These are phyloP conservation scores for Boulengeromyrus knoepffleri DNA, from an alignment of 2,113 vertebrate genomes.

Conservation along the genomic window DNA sequence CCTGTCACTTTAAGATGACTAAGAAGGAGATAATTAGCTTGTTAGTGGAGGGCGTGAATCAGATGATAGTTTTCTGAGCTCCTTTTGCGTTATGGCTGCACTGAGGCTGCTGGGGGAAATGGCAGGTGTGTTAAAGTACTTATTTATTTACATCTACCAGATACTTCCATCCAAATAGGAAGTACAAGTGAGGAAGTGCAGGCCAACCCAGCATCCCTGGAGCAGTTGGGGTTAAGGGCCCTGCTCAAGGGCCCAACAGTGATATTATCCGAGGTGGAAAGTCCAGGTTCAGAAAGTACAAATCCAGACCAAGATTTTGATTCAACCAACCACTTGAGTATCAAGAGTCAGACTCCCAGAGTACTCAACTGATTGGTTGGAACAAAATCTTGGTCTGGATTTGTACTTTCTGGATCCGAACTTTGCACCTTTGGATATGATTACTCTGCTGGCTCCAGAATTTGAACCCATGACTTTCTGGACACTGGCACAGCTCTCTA, in stretches of 20 bases:
- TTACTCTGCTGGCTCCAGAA: background rate
- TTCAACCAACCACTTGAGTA: background rate
- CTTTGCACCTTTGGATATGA: background rate
- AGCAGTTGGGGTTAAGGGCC: background rate
- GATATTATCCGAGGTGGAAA: background rate
- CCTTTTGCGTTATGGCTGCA: no score
- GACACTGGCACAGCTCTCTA: background rate
- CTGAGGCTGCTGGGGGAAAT: no score
- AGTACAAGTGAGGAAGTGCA: no score
- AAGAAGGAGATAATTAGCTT: no score
- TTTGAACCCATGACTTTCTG: background rate
- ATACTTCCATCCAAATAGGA: no score
- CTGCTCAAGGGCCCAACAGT: background rate
- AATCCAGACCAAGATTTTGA: background rate
- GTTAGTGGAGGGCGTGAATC: no score
- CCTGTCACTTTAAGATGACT: no score
- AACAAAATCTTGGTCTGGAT: background rate
- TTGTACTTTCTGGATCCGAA: background rate
- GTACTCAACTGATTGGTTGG: background rate
- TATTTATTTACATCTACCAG: no score
- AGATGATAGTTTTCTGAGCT: no score
- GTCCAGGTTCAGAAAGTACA: background rate
- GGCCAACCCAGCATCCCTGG: background rate
- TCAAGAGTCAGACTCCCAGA: no score
- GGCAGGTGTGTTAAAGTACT: no score